Evolutionary conservation across 2,113 vertebrate species (phyloP).

Genomic region (Erinaceus europaeus): DNA sequence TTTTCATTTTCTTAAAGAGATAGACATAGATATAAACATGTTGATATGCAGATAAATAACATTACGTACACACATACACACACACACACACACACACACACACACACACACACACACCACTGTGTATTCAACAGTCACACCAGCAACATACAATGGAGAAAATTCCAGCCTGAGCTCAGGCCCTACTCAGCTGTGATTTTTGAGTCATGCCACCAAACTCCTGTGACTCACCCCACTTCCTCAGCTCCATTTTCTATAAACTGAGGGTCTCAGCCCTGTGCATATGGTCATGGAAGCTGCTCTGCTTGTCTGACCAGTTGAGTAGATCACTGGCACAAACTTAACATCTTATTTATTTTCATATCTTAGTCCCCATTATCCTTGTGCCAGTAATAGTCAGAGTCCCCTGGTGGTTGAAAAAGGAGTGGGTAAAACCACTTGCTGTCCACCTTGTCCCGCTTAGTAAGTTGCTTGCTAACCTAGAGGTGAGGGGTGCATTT

Average conservation of each 20-base stretch:
- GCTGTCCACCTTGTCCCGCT: neutral
- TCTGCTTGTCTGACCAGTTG: neutral
- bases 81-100: neutral
- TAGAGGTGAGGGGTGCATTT: accelerated
- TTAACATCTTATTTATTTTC: neutral
- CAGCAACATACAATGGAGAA: neutral
- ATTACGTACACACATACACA: neutral
- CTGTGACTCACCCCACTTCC: neutral
- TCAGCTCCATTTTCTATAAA: neutral
- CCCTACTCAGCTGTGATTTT: too few species aligned
- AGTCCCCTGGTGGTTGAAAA: constrained; percentile 69
- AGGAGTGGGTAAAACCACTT: neutral
- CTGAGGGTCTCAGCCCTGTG: neutral
- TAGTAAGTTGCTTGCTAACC: too few species aligned
- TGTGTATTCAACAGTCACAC: too few species aligned
- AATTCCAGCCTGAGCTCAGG: neutral
- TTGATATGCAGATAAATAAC: neutral
- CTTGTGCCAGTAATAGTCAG: neutral
- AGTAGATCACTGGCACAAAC: neutral
- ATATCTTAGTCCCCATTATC: neutral
- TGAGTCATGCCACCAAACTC: neutral
- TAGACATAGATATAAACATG: neutral
- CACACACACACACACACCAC: too few species aligned
- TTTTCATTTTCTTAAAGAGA: too few species aligned
- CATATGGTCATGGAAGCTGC: neutral